Evolutionary conservation across 2,113 vertebrate genomes (phyloP).

Genomic region (Muscicapa adusta): DNA sequence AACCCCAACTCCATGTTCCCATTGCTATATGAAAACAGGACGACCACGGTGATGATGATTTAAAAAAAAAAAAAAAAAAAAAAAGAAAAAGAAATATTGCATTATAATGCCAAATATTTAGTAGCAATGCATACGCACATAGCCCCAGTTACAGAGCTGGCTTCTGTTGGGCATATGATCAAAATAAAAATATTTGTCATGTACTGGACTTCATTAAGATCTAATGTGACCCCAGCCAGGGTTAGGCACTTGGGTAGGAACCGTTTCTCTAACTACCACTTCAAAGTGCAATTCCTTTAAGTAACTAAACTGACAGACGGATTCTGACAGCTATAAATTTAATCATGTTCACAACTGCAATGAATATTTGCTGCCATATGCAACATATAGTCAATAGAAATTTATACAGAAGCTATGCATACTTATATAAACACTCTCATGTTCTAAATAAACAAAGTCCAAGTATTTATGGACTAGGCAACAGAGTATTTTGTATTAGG

Average conservation of each 20-base stretch:
- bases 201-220: neutral
- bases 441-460: neutral
- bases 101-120: neutral
- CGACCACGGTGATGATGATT: neutral
- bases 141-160: neutral
- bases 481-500: neutral
- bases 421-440: neutral
- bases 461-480: neutral
- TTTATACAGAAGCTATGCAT: neutral
- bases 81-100: neutral
- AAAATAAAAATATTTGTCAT: neutral
- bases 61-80: neutral
- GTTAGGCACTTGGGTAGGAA: neutral
- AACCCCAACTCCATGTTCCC: neutral
- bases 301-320: neutral
- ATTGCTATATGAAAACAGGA: neutral
- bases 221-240: neutral
- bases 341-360: neutral
- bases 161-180: neutral
- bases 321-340: neutral
- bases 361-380: neutral
- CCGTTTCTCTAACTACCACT: neutral
- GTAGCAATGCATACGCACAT: neutral
- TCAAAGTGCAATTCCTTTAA: neutral
- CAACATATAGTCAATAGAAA: neutral